Percentiles rank a stretch among this genome's conserved stretches.
Evolutionary conservation across 2,113 vertebrate genomes (phyloP).

Genomic region (Salvator merianae): DNA sequence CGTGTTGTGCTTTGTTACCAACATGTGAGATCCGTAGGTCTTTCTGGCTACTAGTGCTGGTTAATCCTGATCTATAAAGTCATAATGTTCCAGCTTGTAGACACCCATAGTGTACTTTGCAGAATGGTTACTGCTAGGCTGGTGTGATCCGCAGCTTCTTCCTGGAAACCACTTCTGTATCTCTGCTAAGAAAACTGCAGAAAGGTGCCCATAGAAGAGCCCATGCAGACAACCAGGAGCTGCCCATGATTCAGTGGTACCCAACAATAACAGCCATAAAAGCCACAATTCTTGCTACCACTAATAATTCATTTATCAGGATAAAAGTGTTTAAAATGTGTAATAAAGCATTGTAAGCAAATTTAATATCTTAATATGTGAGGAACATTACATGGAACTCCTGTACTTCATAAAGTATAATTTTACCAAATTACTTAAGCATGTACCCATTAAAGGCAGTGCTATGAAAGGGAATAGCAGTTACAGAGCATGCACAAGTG

Average conservation of each 20-base stretch:
- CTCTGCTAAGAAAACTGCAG: conserved; percentile 26
- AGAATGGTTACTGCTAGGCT: conserved; percentile 56
- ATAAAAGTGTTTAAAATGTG: conserved; percentile 19
- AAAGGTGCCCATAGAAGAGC: too few species aligned
- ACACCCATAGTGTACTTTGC: conserved; percentile 36
- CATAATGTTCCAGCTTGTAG: conserved; percentile 23
- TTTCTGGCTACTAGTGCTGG: conserved; percentile 21
- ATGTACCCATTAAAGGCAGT: neutral
- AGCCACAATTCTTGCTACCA: neutral
- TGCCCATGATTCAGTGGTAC: too few species aligned
- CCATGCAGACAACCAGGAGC: too few species aligned
- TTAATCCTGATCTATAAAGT: conserved; percentile 32
- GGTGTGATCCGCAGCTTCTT: conserved; percentile 17
- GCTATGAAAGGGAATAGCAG: neutral
- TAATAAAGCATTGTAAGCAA: neutral
- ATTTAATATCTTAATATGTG: neutral
- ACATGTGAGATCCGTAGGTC: conserved; percentile 15
- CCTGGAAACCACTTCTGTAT: conserved; percentile 32
- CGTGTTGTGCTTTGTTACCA: neutral
- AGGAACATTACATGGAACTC: neutral
- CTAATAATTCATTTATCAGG: too few species aligned
- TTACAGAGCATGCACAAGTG: neutral
- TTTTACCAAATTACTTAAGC: neutral
- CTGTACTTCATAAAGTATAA: neutral
- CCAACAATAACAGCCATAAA: conserved; percentile 20